Evolutionary conservation across 2,113 vertebrate species (phyloP).

Genomic region (Leptocoma aspasia): DNA sequence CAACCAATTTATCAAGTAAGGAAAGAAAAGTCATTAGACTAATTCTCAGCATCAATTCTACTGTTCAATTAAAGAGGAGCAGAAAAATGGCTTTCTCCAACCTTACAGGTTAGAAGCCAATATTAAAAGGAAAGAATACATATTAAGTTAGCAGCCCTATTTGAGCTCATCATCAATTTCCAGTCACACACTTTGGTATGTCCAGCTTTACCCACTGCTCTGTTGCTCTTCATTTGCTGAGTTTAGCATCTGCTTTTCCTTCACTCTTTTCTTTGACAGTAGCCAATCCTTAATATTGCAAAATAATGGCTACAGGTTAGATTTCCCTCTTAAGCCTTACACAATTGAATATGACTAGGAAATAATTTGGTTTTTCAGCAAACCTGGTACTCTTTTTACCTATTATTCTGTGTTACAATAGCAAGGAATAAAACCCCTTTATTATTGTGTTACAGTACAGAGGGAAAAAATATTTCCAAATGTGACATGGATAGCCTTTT

Average conservation of each 20-base stretch:
- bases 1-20: slow-evolving; percentile 42
- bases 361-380: not conserved
- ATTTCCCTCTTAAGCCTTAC: not conserved
- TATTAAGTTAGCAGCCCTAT: slow-evolving; percentile 1
- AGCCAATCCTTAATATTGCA: not conserved
- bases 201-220: not conserved
- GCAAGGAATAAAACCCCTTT: not conserved
- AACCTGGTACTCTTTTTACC: not conserved
- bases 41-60: slow-evolving; percentile 52
- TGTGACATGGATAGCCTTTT: not conserved
- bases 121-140: slow-evolving; percentile 22
- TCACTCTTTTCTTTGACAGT: not conserved
- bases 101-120: slow-evolving; percentile 41
- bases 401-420: not conserved
- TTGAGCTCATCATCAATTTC: slow-evolving; percentile 29
- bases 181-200: not conserved
- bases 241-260: not conserved
- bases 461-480: not conserved
- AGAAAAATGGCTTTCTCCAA: slow-evolving; percentile 50
- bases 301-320: not conserved
- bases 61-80: slow-evolving; percentile 46
- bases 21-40: slow-evolving; percentile 56
- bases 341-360: not conserved
- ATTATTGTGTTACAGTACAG: not conserved
- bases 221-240: not conserved